Percentiles rank a stretch among this genome's conserved stretches.
Evolutionary conservation across 2,113 vertebrate species (phyloP).

Genomic region (Lophochroa leadbeateri): DNA sequence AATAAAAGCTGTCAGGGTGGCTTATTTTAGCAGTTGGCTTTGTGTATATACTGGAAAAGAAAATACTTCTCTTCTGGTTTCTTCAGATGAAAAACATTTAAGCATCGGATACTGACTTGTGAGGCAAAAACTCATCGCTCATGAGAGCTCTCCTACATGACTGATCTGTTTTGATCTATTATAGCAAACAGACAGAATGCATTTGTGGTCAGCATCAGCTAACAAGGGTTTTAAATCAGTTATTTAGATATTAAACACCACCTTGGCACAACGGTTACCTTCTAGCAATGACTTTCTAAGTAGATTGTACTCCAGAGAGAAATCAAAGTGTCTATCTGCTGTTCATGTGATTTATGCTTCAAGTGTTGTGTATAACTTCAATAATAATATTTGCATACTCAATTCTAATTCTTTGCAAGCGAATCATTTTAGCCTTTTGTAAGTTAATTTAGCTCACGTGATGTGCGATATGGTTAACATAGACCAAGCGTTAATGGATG

Average conservation of each 20-base stretch:
- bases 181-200: background rate
- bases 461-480: background rate
- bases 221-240: slow-evolving; percentile 43
- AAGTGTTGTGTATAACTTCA: background rate
- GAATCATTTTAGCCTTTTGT: background rate
- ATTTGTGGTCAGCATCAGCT: slow-evolving; percentile 11
- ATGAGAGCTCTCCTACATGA: background rate
- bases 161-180: background rate
- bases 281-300: slow-evolving; percentile 6
- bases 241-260: slow-evolving; percentile 41
- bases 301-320: slow-evolving; percentile 6
- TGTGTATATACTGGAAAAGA: background rate
- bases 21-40: background rate
- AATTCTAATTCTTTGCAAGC: background rate
- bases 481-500: background rate
- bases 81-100: background rate
- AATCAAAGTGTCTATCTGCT: background rate
- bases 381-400: background rate
- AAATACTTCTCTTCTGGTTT: background rate
- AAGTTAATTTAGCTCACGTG: background rate
- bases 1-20: background rate
- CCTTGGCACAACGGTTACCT: slow-evolving; percentile 30
- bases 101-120: background rate
- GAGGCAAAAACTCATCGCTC: background rate
- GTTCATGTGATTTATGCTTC: background rate